These are phyloP conservation scores for Drosophila fungiperda DNA, from an alignment of 2,888 invertebrate genomes.

Conservation along the genomic window DNA sequence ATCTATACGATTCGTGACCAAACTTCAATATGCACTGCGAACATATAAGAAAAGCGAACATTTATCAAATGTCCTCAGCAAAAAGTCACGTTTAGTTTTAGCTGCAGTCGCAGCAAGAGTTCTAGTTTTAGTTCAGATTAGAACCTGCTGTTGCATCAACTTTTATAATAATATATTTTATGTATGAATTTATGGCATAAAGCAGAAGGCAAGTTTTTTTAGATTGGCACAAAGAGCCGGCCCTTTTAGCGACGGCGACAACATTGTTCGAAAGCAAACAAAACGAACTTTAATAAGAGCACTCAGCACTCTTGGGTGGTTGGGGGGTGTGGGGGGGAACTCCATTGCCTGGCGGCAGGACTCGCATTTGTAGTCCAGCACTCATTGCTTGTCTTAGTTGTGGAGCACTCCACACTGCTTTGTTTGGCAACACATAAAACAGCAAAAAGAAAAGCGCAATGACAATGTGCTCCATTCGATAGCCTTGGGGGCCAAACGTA, in stretches of 20 bases:
- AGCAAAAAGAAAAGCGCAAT: slow-evolving; percentile 51
- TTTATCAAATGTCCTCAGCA: not conserved
- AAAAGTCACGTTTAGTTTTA: slow-evolving; percentile 17
- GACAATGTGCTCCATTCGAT: slow-evolving; percentile 67
- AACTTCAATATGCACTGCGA: not conserved
- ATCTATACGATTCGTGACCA: slow-evolving; percentile 7
- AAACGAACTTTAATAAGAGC: slow-evolving; percentile 80
- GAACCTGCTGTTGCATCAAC: slow-evolving; percentile 26
- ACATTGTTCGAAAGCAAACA: slow-evolving; percentile 75
- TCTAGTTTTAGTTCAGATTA: slow-evolving; percentile 2
- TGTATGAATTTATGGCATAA: slow-evolving; percentile 22
- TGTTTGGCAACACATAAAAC: slow-evolving; percentile 61
- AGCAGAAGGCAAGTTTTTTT: slow-evolving; percentile 33
- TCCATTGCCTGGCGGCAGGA: slow-evolving; percentile 3
- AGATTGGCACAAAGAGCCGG: slow-evolving; percentile 25
- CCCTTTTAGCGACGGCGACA: slow-evolving; percentile 47
- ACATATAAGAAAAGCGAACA: not conserved
- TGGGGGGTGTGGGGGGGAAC: slow-evolving; percentile 7
- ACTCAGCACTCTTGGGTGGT: slow-evolving; percentile 36
- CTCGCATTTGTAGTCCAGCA: slow-evolving; percentile 26
- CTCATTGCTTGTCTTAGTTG: slow-evolving; percentile 47
- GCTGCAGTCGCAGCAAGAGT: not conserved
- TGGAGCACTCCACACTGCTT: slow-evolving; percentile 58
- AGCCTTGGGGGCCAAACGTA: slow-evolving; percentile 60
- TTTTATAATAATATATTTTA: slow-evolving; percentile 15